Base-by-base conservation (phyloP, 2,797 vertebrate species). In the Pangasius larnaudii region DNA sequence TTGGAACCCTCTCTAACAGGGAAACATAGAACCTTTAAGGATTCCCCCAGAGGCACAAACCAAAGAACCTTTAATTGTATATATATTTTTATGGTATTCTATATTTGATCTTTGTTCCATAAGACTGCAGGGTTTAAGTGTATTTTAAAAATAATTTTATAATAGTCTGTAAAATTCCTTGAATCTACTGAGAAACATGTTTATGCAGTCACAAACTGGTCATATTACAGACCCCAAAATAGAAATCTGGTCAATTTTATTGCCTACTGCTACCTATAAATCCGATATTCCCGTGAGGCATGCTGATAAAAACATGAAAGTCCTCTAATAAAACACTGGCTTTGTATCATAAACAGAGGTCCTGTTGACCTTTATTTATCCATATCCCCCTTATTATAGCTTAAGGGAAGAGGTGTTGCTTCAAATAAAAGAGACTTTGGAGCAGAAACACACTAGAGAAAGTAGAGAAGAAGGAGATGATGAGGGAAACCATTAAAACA, bases 251-350 rank as follows among this genome's bases (percentile, higher is more conserved):
- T 79, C 67, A 24, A 56, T 82, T 82, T 82, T 82, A 82, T 63
- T 82, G 14, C 69, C 30, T 85, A 53, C 56, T 75, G 65, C 75
- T 84, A 49, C 75, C 67, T 78, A 84, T 85, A 85, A 72, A 78
- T 39, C 56, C 5, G n/a, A 16, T 58, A 88, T 79, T 71, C 82
- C 87, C 83, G 74, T 13, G 63, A 79, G 85, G n/a, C 42, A 87
- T 74, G 27, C 78, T 80, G 83, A 85, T 46, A 84, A 77, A 87
- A 91, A 91, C 72, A 88, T 74, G 69, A 81, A 89, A 88, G 85
- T 9, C 51, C 53, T 86, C 39, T 9, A 71, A 61, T 79, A 87
- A 89, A 90, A 84, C 14, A 53, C 2, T 19, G 67, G 83, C 24
- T 85, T 75, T 86, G 82, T 84, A 63, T 88, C 82, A 86, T 71